Evolutionary conservation across 2,888 invertebrate genomes (phyloP), one percentile per base, ranked within the genome.

Genomic region (Octodonta nipae): DNA sequence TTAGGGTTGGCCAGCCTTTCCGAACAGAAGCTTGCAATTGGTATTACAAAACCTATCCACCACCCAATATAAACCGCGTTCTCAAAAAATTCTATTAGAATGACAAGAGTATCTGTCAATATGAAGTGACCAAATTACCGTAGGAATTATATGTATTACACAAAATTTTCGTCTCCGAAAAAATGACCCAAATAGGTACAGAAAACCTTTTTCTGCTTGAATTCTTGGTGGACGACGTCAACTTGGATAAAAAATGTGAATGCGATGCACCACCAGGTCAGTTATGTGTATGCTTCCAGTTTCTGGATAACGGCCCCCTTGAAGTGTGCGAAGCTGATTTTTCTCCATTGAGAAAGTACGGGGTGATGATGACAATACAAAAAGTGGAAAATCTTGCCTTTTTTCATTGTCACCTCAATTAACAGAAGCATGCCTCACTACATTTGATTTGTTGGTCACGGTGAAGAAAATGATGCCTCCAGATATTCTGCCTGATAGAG

Each of bases 301-400:
- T 74, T 41, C 58, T 70, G 16, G 63, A 67, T 32, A 65, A 76
- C 26, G 70, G 69, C 1, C 65, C 72, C 1, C 50, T 78, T 10
- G 69, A 71, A 42, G 70, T 78, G 36, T 71, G 71, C 52, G 75
- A 77, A 44, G 71, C 73, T 37, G 72, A 74, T 30, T 56, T 60
- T 29, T 38, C 50, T 1, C 56, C 59, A 1, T 51, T 57, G 47
- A 45, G 35, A 37, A 56, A 34, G 29, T 43, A 46, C 36, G 38
- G 46, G 64, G 65, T 26, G 33, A 34, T 10, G 30, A 30, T 17
- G 30, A 14, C 13, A 30, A 30, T 6, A 17, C 11, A 13, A 55
- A 17, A 49, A 74, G 65, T 42, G 77, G 77, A 14, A 77, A 76
- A 54, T 77, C 77, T 1, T 76, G 76, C 44, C 58, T 78, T n/a